phyloP scores from a whole-genome alignment of 2,888 invertebrate genomes.

The Nomada goodeniana region DNA sequence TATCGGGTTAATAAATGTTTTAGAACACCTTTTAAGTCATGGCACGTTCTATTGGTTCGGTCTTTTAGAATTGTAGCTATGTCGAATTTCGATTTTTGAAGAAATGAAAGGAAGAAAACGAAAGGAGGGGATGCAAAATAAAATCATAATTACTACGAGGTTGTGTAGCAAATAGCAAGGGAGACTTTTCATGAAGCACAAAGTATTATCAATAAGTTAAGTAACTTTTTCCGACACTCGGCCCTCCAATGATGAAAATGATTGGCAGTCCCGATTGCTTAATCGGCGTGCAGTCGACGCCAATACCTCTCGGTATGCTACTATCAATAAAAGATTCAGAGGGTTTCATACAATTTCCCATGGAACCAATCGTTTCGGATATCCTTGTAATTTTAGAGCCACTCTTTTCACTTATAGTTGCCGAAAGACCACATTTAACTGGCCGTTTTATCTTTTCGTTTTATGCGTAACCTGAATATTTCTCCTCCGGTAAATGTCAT shows the following conservation, averaged over 20 bases:
- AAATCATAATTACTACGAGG: neutral
- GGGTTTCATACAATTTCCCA: slow-evolving; percentile 70
- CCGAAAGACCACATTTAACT: slow-evolving; percentile 15
- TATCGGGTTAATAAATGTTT: too few species aligned
- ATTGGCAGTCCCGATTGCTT: slow-evolving; percentile 58
- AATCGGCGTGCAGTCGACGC: slow-evolving; percentile 55
- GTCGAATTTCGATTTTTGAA: neutral
- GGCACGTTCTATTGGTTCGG: too few species aligned
- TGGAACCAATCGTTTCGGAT: slow-evolving; percentile 32
- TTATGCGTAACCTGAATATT: neutral
- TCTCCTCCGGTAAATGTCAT: neutral
- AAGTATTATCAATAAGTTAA: slow-evolving; percentile 4
- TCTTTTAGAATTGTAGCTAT: too few species aligned
- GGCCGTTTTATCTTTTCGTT: neutral
- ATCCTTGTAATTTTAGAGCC: slow-evolving; percentile 3
- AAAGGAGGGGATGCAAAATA: too few species aligned
- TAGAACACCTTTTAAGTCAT: too few species aligned
- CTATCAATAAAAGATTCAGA: slow-evolving; percentile 24
- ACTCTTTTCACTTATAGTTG: neutral
- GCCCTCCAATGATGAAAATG: slow-evolving; percentile 71
- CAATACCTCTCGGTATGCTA: slow-evolving; percentile 32
- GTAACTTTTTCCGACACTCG: slow-evolving; percentile 73
- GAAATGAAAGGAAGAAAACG: neutral
- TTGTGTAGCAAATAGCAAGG: neutral
- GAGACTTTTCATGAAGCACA: neutral